Percentiles rank a stretch among this genome's conserved stretches.
phyloP scores from a whole-genome alignment of 2,797 vertebrate genomes.

The Poliocrania exsul region DNA sequence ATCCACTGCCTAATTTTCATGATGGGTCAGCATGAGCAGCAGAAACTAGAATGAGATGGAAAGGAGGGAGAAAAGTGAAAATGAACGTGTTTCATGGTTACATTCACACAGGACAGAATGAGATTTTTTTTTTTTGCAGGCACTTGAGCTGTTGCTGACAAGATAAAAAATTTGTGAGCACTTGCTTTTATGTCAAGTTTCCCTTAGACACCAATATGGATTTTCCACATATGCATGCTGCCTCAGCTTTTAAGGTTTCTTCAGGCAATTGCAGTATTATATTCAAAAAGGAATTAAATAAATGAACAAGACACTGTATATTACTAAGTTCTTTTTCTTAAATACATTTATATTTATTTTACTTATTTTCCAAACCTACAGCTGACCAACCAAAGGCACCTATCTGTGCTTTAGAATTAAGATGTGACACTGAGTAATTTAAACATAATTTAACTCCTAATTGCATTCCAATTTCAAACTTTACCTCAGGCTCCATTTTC shows the following conservation, averaged over 20 bases:
- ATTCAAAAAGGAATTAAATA: background rate
- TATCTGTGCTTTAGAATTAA: background rate
- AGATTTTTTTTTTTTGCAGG: background rate
- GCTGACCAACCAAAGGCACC: background rate
- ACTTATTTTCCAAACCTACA: background rate
- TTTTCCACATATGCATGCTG: background rate
- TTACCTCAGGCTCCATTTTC: background rate
- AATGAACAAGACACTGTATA: background rate
- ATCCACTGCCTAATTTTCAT: background rate
- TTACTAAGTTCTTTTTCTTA: background rate
- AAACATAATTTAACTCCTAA: background rate
- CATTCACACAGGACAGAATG: background rate
- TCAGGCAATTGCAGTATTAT: background rate
- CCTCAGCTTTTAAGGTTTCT: background rate
- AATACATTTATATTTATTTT: background rate
- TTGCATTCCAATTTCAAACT: background rate
- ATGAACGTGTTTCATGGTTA: background rate
- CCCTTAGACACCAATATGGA: background rate
- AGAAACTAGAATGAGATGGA: background rate
- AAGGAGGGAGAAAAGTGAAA: background rate
- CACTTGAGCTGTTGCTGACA: background rate
- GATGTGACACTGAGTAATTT: background rate
- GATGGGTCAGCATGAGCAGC: background rate
- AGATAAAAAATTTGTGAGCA: background rate
- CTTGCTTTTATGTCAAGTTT: background rate